phyloP scores from a whole-genome alignment of 92 coral and sea anemone species.

The Palythoa grandiflora region DNA sequence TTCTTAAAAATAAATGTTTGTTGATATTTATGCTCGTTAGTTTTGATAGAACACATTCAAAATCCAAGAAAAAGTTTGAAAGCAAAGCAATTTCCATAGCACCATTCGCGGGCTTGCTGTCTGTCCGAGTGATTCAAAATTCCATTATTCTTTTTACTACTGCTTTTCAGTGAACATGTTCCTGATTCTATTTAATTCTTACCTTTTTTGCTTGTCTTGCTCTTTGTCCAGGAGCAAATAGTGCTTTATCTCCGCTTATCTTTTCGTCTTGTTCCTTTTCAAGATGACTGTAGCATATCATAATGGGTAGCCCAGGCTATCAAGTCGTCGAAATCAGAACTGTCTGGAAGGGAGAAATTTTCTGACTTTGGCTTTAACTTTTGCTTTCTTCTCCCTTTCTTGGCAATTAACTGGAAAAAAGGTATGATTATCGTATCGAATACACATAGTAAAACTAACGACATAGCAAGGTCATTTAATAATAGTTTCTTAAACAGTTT shows the following conservation, averaged over 20 bases:
- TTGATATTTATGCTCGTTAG: neutral
- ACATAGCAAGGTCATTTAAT: too few species aligned
- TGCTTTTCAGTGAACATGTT: neutral
- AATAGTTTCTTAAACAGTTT: too few species aligned
- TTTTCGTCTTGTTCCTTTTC: neutral
- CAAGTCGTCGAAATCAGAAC: neutral
- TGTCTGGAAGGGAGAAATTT: neutral
- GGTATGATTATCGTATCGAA: neutral
- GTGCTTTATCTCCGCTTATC: neutral
- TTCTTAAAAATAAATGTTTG: neutral
- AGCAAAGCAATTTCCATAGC: neutral
- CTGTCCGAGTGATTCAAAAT: neutral
- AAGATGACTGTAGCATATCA: neutral
- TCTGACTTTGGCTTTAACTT: neutral
- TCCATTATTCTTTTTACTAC: neutral
- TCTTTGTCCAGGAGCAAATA: neutral
- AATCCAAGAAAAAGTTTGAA: neutral
- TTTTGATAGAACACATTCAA: neutral
- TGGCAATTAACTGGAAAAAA: neutral
- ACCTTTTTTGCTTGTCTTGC: neutral
- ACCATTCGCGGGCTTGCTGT: neutral
- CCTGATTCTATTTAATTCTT: neutral
- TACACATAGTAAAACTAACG: neutral
- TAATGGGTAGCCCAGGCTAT: neutral
- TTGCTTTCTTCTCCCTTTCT: neutral